Percentiles rank a stretch among this genome's conserved stretches.
Conservation (phyloP, 2,888 invertebrate species). For the Heliconius hortense region DNA sequence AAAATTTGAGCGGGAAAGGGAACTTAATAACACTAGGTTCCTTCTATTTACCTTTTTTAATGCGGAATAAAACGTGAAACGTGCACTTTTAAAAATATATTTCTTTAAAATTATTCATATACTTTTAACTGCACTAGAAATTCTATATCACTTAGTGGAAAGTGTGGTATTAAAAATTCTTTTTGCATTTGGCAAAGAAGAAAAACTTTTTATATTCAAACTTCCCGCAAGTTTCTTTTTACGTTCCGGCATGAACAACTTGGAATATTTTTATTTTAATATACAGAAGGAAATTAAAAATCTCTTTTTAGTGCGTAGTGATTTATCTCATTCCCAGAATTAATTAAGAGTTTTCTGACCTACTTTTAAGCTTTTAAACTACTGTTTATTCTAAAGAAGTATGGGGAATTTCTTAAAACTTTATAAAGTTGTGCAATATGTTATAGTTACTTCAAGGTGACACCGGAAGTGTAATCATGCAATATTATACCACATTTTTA, state of each 20-base stretch:
- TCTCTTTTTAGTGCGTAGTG: neutral
- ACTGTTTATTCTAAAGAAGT: neutral
- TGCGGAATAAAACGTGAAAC: neutral
- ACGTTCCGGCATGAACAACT: neutral
- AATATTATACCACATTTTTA: neutral
- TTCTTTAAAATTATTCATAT: neutral
- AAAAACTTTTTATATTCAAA: neutral
- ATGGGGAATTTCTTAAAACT: too few relatives aligned
- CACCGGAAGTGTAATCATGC: neutral
- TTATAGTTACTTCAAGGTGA: neutral
- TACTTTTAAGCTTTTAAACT: neutral
- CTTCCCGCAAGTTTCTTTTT: neutral
- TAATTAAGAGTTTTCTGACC: neutral
- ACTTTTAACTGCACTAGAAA: neutral
- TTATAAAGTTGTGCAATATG: too few relatives aligned
- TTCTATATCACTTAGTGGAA: neutral
- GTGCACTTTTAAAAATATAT: neutral
- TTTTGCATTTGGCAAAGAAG: slow-evolving; percentile 8
- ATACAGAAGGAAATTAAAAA: neutral
- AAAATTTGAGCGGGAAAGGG: neutral
- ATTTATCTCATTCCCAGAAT: neutral
- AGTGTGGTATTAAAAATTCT: neutral
- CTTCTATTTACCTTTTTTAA: neutral
- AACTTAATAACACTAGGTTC: neutral
- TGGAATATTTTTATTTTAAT: neutral